Conservation (phyloP, 2,888 invertebrate species). For the Drosophila mayaguana region DNA sequence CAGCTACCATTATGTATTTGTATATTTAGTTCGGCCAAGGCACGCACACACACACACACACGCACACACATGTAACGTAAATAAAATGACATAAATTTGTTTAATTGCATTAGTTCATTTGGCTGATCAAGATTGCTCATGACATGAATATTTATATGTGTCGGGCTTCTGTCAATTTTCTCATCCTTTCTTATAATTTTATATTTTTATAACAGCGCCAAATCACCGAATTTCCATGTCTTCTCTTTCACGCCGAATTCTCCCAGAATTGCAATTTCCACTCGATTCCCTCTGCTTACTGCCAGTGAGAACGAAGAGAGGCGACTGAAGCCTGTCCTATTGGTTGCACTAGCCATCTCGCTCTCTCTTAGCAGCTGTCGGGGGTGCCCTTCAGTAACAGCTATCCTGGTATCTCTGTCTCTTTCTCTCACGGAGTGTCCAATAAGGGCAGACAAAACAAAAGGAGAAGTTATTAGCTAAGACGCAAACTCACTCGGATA, state of each 20-base stretch:
- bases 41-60: background rate
- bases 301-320: too few species aligned
- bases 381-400: background rate
- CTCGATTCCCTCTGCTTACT: too few species aligned
- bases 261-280: background rate
- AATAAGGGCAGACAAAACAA: background rate
- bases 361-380: background rate
- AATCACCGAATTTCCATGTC: too few species aligned
- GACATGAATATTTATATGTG: background rate
- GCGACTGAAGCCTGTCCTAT: background rate
- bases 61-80: constrained; percentile 1
- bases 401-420: background rate
- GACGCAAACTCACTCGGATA: constrained; percentile 1
- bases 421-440: background rate
- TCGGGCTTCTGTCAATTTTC: background rate
- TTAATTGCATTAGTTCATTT: constrained; percentile 31
- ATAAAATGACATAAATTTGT: constrained; percentile 40
- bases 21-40: constrained; percentile 8
- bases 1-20: constrained; percentile 8
- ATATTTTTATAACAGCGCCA: background rate
- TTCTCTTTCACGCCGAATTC: too few species aligned
- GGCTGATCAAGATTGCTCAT: background rate
- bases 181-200: background rate
- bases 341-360: background rate
- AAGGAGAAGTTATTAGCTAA: background rate